Conservation (phyloP, 2,888 invertebrate genomes). For the Gandaritis pyraliata region DNA sequence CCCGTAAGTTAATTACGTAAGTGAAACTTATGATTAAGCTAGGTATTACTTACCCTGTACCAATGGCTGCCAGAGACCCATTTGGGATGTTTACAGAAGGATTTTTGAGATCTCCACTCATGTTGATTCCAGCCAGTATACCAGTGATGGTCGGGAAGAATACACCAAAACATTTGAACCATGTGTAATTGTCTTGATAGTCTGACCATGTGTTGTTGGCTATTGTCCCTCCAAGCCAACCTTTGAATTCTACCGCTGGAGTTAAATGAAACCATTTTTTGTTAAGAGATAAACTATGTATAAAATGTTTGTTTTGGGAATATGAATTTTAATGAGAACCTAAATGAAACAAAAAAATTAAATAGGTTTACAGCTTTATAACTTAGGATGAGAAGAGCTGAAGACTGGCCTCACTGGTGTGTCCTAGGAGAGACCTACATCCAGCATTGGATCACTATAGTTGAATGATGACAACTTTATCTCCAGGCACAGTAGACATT, state of each 20-base stretch:
- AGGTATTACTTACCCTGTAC: constrained; percentile 88
- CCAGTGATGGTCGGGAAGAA: constrained; percentile 99
- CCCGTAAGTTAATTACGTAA: no score
- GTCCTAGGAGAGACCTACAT: no score
- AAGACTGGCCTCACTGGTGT: no score
- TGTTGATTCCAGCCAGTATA: constrained; percentile 98
- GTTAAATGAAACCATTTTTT: constrained; percentile 13
- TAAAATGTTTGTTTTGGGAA: neutral
- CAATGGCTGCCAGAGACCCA: constrained; percentile 96
- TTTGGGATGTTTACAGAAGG: constrained; percentile 97
- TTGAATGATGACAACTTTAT: no score
- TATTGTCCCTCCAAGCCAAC: constrained; percentile 93
- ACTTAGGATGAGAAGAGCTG: no score
- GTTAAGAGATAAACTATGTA: no score
- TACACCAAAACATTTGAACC: constrained; percentile 98
- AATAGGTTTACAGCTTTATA: no score
- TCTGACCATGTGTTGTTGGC: constrained; percentile 91
- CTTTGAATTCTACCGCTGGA: constrained; percentile 88
- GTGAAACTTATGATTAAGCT: no score
- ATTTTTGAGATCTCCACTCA: constrained; percentile 97
- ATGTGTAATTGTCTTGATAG: constrained; percentile 92
- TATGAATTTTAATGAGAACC: no score
- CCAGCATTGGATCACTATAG: no score
- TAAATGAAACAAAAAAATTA: no score
- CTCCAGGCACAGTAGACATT: no score